Conservation (phyloP, 2,113 vertebrate genomes). For the Callipepla californica region DNA sequence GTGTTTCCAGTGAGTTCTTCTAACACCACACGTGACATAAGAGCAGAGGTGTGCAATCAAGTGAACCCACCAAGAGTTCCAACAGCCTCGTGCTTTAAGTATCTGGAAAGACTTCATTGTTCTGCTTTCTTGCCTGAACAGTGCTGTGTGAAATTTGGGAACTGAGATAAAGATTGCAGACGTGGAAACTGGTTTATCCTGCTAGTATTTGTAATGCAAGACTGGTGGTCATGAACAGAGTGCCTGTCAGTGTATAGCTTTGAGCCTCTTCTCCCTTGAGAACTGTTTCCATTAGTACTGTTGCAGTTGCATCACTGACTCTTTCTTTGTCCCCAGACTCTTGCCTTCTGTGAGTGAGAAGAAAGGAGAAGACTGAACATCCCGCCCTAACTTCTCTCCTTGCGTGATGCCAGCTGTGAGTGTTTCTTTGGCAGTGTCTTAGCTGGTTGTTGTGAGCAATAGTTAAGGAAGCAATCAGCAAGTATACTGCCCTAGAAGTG, state of each 20-base stretch:
- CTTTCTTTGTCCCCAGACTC: not conserved
- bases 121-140: not conserved
- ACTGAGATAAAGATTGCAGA: not conserved
- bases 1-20: not conserved
- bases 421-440: slow-evolving; percentile 99
- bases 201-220: not conserved
- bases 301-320: not conserved
- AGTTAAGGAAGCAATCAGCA: slow-evolving; percentile 99
- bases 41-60: not conserved
- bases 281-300: not conserved
- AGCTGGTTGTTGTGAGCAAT: slow-evolving; percentile 99
- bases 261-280: not conserved
- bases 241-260: not conserved
- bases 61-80: not conserved
- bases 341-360: not conserved
- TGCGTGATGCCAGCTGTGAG: slow-evolving; percentile 85
- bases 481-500: slow-evolving; percentile 99
- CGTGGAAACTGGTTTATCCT: not conserved
- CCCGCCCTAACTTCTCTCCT: not conserved
- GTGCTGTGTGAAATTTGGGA: not conserved
- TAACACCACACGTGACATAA: not conserved
- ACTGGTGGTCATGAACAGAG: not conserved
- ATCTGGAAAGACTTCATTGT: not conserved
- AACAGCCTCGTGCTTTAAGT: not conserved
- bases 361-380: not conserved